Evolutionary conservation across 2,888 invertebrate species (phyloP), one percentile per base, ranked within the genome.

Genomic region (Apeira syringaria): DNA sequence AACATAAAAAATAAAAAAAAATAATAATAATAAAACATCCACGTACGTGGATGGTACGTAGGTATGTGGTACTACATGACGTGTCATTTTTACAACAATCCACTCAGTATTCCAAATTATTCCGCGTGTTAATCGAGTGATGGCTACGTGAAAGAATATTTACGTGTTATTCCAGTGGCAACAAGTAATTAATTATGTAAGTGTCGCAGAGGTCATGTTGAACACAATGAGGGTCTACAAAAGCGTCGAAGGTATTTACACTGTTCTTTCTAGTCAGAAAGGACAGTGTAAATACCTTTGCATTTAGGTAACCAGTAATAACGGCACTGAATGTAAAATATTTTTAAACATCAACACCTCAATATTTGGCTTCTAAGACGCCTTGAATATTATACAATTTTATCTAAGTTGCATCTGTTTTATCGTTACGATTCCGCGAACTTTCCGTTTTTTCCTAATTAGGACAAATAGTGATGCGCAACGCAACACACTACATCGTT

Each of bases 131-230:
- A 29, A 17, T 22, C 36, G 30, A 37, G 25, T 42, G 38, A 35
- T 33, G 5, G 33, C 27, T 37, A 38, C 54, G 45, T 54, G 54
- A 22, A 38, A 24, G 28, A 37, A 15, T 27, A 29, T 37, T 11
- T 42, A 27, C 18, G 29, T 36, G 30, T 46, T 6, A 26, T 35
- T 38, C 18, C 31, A 41, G 25, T 42, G 32, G 26, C 44, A 20
- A 38, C 37, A 18, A 32, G 40, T 49, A 48, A 71, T 74, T 75
- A 75, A 77, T 77, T 80, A 82, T 80, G 77, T 82, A 81, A 76
- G 70, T 79, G 70, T 77, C 67, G 60, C 74, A 72, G 49, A 77
- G 84, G 86, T 84, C 78, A 76, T 35, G 57, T 59, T 61, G 63
- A 77, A 78, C 60, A 83, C 81, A 78, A 78, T 79, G 64, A 64